These are phyloP conservation scores for Dascyllus trimaculatus DNA, from an alignment of 2,113 vertebrate genomes.

Conservation along the genomic window DNA sequence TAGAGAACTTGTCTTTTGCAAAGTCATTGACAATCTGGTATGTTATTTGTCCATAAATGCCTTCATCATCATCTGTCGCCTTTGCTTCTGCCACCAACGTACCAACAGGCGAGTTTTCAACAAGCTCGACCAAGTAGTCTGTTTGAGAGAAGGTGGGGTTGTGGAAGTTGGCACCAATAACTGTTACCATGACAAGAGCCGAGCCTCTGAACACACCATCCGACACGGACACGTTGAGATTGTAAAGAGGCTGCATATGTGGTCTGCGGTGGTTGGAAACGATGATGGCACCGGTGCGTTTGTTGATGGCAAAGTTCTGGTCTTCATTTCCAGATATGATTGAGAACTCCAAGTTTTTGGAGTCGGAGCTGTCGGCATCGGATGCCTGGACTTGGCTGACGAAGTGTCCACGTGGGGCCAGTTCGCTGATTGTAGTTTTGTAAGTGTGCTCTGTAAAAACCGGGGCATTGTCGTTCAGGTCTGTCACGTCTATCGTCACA, in stretches of 20 bases:
- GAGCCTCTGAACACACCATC: slow-evolving; percentile 96
- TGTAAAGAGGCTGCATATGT: slow-evolving; percentile 86
- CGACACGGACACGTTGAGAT: slow-evolving; percentile 92
- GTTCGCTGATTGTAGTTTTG: slow-evolving; percentile 90
- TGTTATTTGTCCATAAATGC: slow-evolving; percentile 88
- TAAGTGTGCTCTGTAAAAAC: slow-evolving; percentile 90
- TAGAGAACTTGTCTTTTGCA: slow-evolving; percentile 93
- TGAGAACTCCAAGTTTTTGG: slow-evolving; percentile 89
- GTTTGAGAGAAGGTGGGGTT: slow-evolving; percentile 91
- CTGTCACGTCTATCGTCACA: slow-evolving; percentile 88
- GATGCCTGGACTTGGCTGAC: slow-evolving; percentile 92
- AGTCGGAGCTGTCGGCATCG: slow-evolving; percentile 91
- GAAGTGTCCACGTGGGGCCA: slow-evolving; percentile 92
- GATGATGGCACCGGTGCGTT: slow-evolving; percentile 88
- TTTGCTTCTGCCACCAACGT: slow-evolving; percentile 90
- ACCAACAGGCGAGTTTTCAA: slow-evolving; percentile 91
- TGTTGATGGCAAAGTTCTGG: slow-evolving; percentile 92
- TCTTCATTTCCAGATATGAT: slow-evolving; percentile 94
- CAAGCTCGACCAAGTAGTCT: slow-evolving; percentile 94
- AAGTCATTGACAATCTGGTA: slow-evolving; percentile 96
- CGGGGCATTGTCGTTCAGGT: slow-evolving; percentile 96
- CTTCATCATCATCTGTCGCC: slow-evolving; percentile 91
- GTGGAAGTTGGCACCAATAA: slow-evolving; percentile 94
- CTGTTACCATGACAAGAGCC: slow-evolving; percentile 86
- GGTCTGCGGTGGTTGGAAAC: slow-evolving; percentile 90